phyloP scores from a whole-genome alignment of 2,797 vertebrate species.

The Acanthornis magna region DNA sequence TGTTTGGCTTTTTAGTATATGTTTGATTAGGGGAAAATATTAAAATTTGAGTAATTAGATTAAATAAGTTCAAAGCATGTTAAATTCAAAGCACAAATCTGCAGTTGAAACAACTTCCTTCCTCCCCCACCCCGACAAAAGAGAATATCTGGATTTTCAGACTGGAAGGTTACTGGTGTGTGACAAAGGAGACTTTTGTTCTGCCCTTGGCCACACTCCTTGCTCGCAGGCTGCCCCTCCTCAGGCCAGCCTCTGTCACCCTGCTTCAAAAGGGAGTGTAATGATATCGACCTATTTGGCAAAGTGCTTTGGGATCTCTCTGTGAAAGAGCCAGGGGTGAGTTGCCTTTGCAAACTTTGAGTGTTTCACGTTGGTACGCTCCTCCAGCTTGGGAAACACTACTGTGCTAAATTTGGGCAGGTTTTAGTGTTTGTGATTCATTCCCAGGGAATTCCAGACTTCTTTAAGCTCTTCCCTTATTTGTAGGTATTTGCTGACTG shows the following conservation, averaged over 20 bases:
- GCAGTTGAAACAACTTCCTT: background rate
- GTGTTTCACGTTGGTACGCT: accelerated
- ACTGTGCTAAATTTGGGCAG: background rate
- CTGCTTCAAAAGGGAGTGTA: background rate
- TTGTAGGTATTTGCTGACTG: background rate
- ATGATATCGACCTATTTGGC: background rate
- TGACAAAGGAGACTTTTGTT: background rate
- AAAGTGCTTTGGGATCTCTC: background rate
- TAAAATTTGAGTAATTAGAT: background rate
- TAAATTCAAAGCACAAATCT: background rate
- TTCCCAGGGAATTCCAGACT: background rate
- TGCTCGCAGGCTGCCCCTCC: background rate
- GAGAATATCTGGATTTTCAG: background rate
- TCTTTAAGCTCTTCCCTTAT: slow-evolving; percentile 5
- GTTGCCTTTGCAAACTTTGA: background rate
- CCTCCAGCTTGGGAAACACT: background rate
- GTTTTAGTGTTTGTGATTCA: background rate
- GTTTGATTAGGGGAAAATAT: background rate
- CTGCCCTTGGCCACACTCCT: background rate
- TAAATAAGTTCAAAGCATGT: background rate
- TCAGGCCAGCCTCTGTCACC: background rate
- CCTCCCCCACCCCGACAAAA: background rate
- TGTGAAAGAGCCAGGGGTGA: background rate
- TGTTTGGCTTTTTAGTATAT: background rate
- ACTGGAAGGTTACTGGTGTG: background rate